These are phyloP conservation scores for Hetaerina americana DNA, from an alignment of 1,140 invertebrate species.

Conservation along the genomic window DNA sequence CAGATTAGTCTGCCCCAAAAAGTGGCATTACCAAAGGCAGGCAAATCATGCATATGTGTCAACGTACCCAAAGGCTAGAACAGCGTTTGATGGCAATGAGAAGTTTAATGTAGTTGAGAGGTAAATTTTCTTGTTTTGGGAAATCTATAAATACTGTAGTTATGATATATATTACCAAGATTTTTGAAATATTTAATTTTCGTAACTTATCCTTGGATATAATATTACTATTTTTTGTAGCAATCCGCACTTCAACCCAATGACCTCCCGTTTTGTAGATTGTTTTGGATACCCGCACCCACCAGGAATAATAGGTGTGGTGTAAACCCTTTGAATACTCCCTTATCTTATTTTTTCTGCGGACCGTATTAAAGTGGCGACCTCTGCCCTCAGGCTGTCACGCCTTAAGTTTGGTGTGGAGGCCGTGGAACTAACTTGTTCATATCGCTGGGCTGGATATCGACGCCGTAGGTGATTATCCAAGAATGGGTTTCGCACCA, in stretches of 20 bases:
- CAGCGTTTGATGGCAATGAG: too few relatives aligned
- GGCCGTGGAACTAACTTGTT: conserved; percentile 26
- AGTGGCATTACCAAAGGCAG: too few relatives aligned
- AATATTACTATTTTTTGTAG: not conserved
- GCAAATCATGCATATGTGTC: too few relatives aligned
- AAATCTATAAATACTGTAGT: not conserved
- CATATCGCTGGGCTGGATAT: conserved; percentile 49
- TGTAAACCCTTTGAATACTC: not conserved
- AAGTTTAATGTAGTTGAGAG: too few relatives aligned
- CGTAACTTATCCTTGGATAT: not conserved
- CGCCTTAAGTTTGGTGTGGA: not conserved
- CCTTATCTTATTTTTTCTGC: conserved; percentile 1
- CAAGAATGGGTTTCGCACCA: conserved; percentile 55
- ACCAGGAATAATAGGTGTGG: not conserved
- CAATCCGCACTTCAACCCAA: not conserved
- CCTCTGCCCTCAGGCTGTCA: not conserved
- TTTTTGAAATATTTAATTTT: not conserved
- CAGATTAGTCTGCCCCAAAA: too few relatives aligned
- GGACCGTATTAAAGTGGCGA: conserved; percentile 13
- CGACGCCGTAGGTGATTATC: conserved; percentile 64
- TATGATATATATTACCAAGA: not conserved
- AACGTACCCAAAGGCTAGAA: too few relatives aligned
- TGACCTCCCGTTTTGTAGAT: not conserved
- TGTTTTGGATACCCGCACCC: not conserved
- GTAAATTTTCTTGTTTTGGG: too few relatives aligned